A percentile compares a stretch with the other conserved stretches of the same genome.
phyloP scores from a whole-genome alignment of 2,113 vertebrate species.

The Ailurus styani region DNA sequence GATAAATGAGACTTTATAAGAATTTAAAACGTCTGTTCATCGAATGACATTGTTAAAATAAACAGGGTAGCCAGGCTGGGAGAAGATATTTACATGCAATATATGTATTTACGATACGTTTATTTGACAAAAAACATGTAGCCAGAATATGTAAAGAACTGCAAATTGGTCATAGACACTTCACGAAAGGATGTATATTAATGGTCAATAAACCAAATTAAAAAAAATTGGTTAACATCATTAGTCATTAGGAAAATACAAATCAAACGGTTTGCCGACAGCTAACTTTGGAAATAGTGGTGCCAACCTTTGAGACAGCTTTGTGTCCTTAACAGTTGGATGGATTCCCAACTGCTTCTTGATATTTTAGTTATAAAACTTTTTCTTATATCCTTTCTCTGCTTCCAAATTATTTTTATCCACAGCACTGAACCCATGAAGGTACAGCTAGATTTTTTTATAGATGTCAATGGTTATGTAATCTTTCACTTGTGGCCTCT shows the following conservation, averaged over 20 bases:
- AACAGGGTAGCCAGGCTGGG: not conserved
- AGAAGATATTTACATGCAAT: not conserved
- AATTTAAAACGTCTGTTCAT: not conserved
- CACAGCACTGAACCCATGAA: not conserved
- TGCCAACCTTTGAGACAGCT: not conserved
- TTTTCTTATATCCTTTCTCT: not conserved
- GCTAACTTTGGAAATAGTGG: not conserved
- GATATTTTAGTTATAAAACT: not conserved
- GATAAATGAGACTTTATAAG: not conserved
- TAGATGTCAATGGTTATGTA: not conserved
- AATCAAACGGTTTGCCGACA: not conserved
- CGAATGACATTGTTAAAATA: not conserved
- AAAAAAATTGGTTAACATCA: not conserved
- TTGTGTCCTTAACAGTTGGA: not conserved
- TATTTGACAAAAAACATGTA: not conserved
- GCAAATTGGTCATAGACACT: not conserved
- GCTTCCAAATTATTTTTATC: constrained; percentile 45
- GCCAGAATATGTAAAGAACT: not conserved
- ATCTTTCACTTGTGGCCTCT: not conserved
- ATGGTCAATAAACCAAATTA: not conserved
- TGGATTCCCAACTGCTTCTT: not conserved
- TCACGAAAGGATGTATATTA: not conserved
- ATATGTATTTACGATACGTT: not conserved
- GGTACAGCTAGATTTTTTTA: not conserved
- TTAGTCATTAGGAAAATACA: not conserved